Evolutionary conservation across 2,797 vertebrate genomes (phyloP).

Genomic region (Micrastur ruficollis): DNA sequence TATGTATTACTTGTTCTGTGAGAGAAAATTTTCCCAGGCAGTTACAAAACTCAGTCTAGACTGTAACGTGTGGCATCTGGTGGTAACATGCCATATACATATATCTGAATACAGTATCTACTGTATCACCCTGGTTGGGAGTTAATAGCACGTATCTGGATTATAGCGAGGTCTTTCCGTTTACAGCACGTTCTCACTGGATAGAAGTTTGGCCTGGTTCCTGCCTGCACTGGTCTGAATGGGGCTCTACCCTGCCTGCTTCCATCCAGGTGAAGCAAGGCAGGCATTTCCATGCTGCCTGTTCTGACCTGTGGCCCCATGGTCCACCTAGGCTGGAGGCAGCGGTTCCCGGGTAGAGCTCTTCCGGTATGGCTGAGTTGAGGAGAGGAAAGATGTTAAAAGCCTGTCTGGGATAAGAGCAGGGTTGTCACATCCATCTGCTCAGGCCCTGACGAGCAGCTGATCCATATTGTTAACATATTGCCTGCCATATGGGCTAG

Average conservation of each 20-base stretch:
- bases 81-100: conserved; percentile 52
- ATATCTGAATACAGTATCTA: conserved; percentile 48
- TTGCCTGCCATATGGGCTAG: conserved; percentile 77
- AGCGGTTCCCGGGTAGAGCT: neutral
- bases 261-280: neutral
- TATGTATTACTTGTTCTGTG: conserved; percentile 63
- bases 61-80: conserved; percentile 62
- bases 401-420: conserved; percentile 76
- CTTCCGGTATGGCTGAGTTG: neutral
- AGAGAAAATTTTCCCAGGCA: conserved; percentile 66
- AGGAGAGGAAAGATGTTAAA: conserved; percentile 76
- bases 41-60: conserved; percentile 72
- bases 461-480: conserved; percentile 72
- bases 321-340: neutral
- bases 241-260: neutral
- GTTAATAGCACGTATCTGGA: neutral
- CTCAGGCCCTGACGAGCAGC: conserved; percentile 66
- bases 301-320: neutral
- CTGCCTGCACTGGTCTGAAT: neutral
- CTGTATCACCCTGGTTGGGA: neutral
- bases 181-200: neutral
- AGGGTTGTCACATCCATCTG: conserved; percentile 73
- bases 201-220: neutral
- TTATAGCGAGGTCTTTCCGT: neutral
- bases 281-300: neutral